A percentile compares a stretch with the other conserved stretches of the same genome.
phyloP scores from a whole-genome alignment of 2,797 vertebrate genomes.

The Thripadectes ignobilis region DNA sequence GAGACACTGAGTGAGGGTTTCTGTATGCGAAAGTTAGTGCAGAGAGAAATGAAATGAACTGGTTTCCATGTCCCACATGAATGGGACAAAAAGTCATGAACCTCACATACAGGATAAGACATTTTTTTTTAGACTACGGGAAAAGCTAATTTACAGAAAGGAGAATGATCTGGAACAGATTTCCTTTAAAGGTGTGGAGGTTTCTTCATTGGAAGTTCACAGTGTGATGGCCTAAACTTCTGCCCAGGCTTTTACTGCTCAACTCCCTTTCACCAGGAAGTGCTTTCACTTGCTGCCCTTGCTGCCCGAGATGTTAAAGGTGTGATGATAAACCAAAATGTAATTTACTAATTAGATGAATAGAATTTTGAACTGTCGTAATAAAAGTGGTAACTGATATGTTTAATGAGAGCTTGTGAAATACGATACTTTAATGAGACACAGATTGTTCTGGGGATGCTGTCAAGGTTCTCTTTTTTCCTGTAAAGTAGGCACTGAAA shows the following conservation, averaged over 20 bases:
- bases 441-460: neutral
- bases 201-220: neutral
- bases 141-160: neutral
- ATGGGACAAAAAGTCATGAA: neutral
- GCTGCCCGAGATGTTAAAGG: neutral
- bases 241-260: neutral
- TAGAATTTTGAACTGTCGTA: neutral
- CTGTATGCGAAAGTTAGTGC: neutral
- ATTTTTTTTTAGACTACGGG: neutral
- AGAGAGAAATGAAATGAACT: neutral
- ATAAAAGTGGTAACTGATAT: neutral
- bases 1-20: neutral
- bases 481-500: neutral
- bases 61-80: neutral
- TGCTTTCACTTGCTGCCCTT: neutral
- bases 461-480: neutral
- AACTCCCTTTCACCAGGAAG: neutral
- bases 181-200: accelerated
- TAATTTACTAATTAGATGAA: neutral
- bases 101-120: neutral
- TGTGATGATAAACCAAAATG: neutral
- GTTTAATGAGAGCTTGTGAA: neutral
- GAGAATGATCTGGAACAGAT: neutral
- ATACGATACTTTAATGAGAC: neutral
- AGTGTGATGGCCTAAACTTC: neutral